These are phyloP conservation scores for Sternarchorhynchus goeldii DNA, from an alignment of 2,797 vertebrate genomes.

Conservation along the genomic window DNA sequence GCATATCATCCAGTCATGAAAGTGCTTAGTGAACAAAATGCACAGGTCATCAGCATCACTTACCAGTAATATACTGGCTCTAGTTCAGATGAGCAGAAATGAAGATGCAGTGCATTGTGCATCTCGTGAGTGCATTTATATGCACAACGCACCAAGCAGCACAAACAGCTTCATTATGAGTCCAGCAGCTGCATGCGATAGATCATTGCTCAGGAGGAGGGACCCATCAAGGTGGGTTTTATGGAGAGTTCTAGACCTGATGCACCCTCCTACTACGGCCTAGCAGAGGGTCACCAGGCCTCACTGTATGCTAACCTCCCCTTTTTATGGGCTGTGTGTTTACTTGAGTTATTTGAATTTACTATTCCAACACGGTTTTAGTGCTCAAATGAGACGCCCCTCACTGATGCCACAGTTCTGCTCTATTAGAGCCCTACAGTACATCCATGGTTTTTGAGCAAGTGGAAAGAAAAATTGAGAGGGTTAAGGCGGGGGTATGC, in stretches of 20 bases:
- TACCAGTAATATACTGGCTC: constrained; percentile 41
- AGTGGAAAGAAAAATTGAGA: constrained; percentile 53
- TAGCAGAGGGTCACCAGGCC: not conserved
- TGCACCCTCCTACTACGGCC: constrained; percentile 58
- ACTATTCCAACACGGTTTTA: not conserved
- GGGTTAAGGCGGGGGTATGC: constrained; percentile 48
- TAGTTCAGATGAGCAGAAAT: constrained; percentile 33
- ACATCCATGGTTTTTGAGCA: constrained; percentile 50
- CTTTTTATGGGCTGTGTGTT: not conserved
- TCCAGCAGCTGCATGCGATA: constrained; percentile 66
- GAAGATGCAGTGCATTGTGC: constrained; percentile 22
- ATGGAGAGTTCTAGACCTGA: constrained; percentile 71
- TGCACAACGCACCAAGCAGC: constrained; percentile 33
- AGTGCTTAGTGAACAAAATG: constrained; percentile 35
- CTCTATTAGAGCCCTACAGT: constrained; percentile 58
- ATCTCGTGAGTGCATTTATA: constrained; percentile 39
- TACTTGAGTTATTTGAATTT: constrained; percentile 13
- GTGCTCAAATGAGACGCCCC: constrained; percentile 46
- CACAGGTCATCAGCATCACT: constrained; percentile 49
- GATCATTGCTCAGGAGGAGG: constrained; percentile 67
- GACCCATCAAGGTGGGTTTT: constrained; percentile 73
- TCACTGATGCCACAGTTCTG: constrained; percentile 50
- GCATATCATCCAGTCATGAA: constrained; percentile 51
- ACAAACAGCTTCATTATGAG: constrained; percentile 73
- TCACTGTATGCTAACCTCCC: not conserved